Conservation (phyloP, 2,113 vertebrate species). For the Marmota monax region DNA sequence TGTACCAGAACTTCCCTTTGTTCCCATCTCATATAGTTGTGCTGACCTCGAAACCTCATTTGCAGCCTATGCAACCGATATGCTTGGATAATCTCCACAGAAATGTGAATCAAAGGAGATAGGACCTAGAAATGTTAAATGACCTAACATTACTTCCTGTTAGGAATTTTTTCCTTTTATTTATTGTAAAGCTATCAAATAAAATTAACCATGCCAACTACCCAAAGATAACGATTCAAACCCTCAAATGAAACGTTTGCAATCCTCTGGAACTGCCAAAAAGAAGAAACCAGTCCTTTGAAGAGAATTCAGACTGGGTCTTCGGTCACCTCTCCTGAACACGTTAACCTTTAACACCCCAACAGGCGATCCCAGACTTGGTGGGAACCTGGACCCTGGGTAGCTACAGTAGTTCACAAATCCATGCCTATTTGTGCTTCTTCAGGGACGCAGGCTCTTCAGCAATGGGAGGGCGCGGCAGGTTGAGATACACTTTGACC, state of each 20-base stretch:
- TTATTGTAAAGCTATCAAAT: conserved; percentile 18
- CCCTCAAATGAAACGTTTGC: not conserved
- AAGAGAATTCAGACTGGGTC: not conserved
- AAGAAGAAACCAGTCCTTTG: not conserved
- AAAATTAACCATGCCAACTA: not conserved
- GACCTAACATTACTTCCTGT: not conserved
- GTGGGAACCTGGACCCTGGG: rapidly evolving
- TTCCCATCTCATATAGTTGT: not conserved
- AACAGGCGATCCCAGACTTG: not conserved
- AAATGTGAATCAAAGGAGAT: not conserved
- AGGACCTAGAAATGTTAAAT: not conserved
- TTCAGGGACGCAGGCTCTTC: conserved; percentile 24
- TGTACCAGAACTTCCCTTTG: not conserved
- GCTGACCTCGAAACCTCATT: conserved; percentile 58
- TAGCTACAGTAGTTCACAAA: not conserved
- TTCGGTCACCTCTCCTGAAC: not conserved
- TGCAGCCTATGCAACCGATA: not conserved
- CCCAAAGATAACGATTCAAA: conserved; percentile 46
- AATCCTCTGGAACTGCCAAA: not conserved
- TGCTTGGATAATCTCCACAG: not conserved
- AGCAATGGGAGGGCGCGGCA: not conserved
- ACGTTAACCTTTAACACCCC: not conserved
- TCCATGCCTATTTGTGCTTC: not conserved
- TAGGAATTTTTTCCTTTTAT: not conserved
- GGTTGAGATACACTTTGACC: conserved; percentile 65